These are phyloP conservation scores for Portunus trituberculatus DNA, from an alignment of 1,140 invertebrate species.

Conservation along the genomic window DNA sequence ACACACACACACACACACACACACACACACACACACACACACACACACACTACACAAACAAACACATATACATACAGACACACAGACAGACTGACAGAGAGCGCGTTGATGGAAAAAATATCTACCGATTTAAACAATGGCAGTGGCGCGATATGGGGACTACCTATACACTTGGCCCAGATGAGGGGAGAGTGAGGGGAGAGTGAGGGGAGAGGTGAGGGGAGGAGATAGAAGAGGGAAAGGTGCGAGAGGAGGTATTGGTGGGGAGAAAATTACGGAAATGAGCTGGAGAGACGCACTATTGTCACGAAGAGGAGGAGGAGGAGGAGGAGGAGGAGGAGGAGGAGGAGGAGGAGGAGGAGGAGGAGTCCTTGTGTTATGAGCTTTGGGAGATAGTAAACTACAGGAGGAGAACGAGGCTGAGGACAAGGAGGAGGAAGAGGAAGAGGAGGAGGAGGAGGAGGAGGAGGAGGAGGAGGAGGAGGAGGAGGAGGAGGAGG, in stretches of 20 bases:
- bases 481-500: slow-evolving; percentile 23
- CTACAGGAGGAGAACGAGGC: not conserved
- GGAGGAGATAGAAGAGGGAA: too few relatives aligned
- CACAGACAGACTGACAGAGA: too few relatives aligned
- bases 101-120: not conserved
- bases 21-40: slow-evolving; percentile 36
- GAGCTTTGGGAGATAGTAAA: not conserved
- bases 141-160: too few relatives aligned
- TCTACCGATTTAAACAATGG: not conserved
- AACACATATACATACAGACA: too few relatives aligned
- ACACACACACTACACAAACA: too few relatives aligned
- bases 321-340: slow-evolving; percentile 25
- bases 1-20: slow-evolving; percentile 22
- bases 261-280: slow-evolving; percentile 28
- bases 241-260: slow-evolving; percentile 5
- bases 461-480: slow-evolving; percentile 12
- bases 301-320: slow-evolving; percentile 24
- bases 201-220: too few relatives aligned
- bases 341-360: slow-evolving; percentile 18
- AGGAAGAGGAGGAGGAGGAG: not conserved
- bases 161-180: too few relatives aligned
- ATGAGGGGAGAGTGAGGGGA: not conserved
- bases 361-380: slow-evolving; percentile 9
- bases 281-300: not conserved
- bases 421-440: slow-evolving; percentile 6